Base-by-base conservation (phyloP, 2,113 vertebrate genomes). In the Misgurnus anguillicaudatus region DNA sequence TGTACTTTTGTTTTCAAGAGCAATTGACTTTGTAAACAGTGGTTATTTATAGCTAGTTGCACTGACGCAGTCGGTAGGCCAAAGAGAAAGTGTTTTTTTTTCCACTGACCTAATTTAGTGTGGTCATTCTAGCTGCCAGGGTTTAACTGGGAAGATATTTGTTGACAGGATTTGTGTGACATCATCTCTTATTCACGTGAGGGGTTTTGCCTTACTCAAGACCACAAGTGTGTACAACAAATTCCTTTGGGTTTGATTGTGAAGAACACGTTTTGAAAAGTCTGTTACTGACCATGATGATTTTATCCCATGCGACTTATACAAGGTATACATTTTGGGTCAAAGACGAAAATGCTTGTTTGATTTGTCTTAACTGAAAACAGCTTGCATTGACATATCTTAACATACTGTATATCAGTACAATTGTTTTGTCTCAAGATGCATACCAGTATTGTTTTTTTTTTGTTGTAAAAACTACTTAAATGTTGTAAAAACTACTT, bases 101-200 rank as follows among this genome's bases (percentile, higher is more conserved):
- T 77, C 79, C 79, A 81, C 82, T 81, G 82, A 81, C 75, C 75
- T 64, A 81, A 48, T 81, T 81, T 70, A 66, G 69, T 19, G 24
- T 57, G 31, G 79, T 84, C 71, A 81, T 77, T 84, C 64, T 75
- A 84, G 79, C 80, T 77, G 58, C 58, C 51, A 75, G 69, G 75
- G 82, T 81, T 84, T 81, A 84, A 84, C 63, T 19, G 57, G 63
- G 9, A n/a, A 61, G 70, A 74, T 84, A 78, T 80, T 83, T 83
- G 78, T 78, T 78, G 62, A 57, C 82, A 36, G 75, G 68, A 84
- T 77, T 69, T 6, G 79, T 70, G 83, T 84, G 83, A 79, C 79
- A 78, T 81, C 76, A 84, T 84, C 36, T 84, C 79, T 81, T 84
- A 84, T 84, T 84, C 57, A 75, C 75, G 14, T 61, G 9, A 45